A percentile compares a stretch with the other conserved stretches of the same genome.
These are phyloP conservation scores for Papilio demoleus DNA, from an alignment of 2,888 invertebrate species.

Conservation along the genomic window DNA sequence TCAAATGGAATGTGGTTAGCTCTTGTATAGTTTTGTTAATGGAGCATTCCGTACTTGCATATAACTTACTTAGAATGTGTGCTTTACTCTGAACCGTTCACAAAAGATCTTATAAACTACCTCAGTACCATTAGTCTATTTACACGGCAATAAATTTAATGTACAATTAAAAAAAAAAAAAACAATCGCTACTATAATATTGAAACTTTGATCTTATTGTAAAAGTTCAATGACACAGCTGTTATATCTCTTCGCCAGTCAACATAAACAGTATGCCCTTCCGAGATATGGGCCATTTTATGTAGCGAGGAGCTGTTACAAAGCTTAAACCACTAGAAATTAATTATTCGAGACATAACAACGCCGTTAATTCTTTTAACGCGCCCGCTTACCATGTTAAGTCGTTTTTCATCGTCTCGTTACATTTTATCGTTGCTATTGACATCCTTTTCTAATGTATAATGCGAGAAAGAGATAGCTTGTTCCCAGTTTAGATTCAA, in stretches of 20 bases:
- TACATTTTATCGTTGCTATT: conserved; percentile 51
- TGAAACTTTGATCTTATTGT: conserved; percentile 3
- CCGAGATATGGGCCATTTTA: conserved; percentile 28
- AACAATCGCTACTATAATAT: neutral
- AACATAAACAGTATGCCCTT: conserved; percentile 32
- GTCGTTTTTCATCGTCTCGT: conserved; percentile 51
- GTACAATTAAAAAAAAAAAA: too few species aligned
- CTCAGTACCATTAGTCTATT: too few species aligned
- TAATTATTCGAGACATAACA: conserved; percentile 53
- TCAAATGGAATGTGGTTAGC: conserved; percentile 14
- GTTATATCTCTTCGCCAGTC: conserved; percentile 23
- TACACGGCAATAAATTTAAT: too few species aligned
- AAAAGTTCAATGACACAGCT: conserved; percentile 30
- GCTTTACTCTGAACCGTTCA: too few species aligned
- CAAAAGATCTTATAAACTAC: too few species aligned
- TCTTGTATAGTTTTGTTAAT: neutral
- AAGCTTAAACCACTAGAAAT: conserved; percentile 48
- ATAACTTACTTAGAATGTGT: too few species aligned
- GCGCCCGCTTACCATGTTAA: conserved; percentile 52
- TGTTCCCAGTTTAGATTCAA: conserved; percentile 6
- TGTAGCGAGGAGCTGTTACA: conserved; percentile 27
- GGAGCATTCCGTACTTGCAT: too few species aligned
- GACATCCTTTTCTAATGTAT: conserved; percentile 53
- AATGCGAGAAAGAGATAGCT: conserved; percentile 48
- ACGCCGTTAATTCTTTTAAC: conserved; percentile 55